Evolutionary conservation across 2,113 vertebrate genomes (phyloP).

Genomic region (Pluvialis apricaria): DNA sequence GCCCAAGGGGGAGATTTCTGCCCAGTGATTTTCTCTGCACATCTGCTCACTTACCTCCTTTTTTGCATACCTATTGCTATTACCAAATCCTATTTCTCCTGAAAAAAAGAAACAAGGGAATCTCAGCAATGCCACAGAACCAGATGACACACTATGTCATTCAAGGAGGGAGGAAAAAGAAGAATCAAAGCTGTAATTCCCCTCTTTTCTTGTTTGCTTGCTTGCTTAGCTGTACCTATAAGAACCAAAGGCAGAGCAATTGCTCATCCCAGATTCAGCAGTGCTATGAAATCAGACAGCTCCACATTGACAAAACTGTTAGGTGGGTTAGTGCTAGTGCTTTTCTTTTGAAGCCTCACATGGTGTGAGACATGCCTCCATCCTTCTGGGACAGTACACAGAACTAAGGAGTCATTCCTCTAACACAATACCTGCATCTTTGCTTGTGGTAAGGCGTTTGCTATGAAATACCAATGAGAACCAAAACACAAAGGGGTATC

Average conservation of each 20-base stretch:
- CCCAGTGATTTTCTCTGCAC: neutral
- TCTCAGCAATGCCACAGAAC: neutral
- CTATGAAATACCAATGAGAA: neutral
- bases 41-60: constrained; percentile 3
- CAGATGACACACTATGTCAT: neutral
- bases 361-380: neutral
- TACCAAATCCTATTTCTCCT: neutral
- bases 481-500: neutral
- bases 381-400: neutral
- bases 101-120: neutral
- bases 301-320: neutral
- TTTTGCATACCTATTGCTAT: neutral
- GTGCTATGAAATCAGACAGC: neutral
- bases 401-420: neutral
- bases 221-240: neutral
- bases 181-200: neutral
- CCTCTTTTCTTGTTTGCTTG: neutral
- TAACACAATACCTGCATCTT: neutral
- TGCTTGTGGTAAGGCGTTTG: neutral
- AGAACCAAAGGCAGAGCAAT: neutral
- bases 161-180: neutral
- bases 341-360: neutral
- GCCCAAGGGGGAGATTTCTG: neutral
- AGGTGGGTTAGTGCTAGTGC: neutral
- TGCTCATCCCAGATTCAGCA: neutral